Evolutionary conservation across 2,113 vertebrate genomes (phyloP).

Genomic region (Elephantulus edwardii): DNA sequence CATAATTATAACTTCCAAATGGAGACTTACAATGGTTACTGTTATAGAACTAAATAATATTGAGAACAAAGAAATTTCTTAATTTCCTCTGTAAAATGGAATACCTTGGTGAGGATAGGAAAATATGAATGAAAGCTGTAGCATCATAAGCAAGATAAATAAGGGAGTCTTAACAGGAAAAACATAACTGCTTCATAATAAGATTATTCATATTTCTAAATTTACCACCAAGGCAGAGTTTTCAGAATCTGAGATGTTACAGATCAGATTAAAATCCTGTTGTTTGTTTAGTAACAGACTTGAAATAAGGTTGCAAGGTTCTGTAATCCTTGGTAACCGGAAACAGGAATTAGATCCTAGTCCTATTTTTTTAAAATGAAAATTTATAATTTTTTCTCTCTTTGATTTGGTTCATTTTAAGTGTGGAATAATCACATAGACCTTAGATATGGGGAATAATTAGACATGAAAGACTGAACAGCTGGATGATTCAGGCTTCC

Average conservation of each 20-base stretch:
- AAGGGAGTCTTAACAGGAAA: not conserved
- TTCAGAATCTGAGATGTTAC: not conserved
- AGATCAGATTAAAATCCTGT: not conserved
- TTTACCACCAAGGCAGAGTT: not conserved
- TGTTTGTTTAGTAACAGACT: not conserved
- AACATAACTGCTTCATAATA: not conserved
- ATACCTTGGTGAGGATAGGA: not conserved
- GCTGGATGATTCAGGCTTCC: not conserved
- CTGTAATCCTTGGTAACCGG: not conserved
- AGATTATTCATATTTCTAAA: not conserved
- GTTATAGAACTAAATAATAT: not conserved
- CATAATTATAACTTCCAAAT: not conserved
- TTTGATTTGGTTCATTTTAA: not conserved
- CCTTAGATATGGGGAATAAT: not conserved
- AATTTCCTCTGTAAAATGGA: not conserved
- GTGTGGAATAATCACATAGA: not conserved
- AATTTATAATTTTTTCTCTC: not conserved
- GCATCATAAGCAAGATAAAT: not conserved
- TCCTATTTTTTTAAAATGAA: not conserved
- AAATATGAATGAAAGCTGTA: not conserved
- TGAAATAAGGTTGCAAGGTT: not conserved
- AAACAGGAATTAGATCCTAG: not conserved
- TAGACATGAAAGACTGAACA: conserved; percentile 10
- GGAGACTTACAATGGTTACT: not conserved
- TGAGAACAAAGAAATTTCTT: not conserved